Evolutionary conservation across 2,888 invertebrate genomes (phyloP).

Genomic region (Polydrusus cervinus): DNA sequence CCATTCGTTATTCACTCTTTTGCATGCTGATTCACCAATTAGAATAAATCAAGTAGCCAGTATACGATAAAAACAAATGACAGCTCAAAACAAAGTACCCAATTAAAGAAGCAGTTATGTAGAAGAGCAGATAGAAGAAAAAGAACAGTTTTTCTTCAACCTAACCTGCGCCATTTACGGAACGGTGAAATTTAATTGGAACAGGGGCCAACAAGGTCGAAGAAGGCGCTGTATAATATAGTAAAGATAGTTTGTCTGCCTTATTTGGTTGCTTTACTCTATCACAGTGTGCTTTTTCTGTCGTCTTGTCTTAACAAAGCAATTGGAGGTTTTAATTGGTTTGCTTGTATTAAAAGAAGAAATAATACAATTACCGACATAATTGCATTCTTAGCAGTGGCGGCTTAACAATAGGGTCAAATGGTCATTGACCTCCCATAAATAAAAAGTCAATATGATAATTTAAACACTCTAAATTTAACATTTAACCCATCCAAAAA

Average conservation of each 20-base stretch:
- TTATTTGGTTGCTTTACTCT: background rate
- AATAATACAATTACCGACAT: too few species aligned
- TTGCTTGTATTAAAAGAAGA: too few species aligned
- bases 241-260: slow-evolving; percentile 29
- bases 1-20: slow-evolving; percentile 50
- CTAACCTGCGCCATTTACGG: slow-evolving; percentile 45
- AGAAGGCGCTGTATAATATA: slow-evolving; percentile 37
- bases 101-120: slow-evolving; percentile 56
- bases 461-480: too few species aligned
- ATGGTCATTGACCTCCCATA: too few species aligned
- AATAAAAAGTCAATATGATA: too few species aligned
- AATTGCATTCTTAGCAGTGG: too few species aligned
- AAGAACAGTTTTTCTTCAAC: slow-evolving; percentile 41
- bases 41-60: slow-evolving; percentile 58
- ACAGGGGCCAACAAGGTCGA: slow-evolving; percentile 50
- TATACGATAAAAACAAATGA: slow-evolving; percentile 54
- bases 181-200: slow-evolving; percentile 48
- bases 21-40: slow-evolving; percentile 58
- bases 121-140: slow-evolving; percentile 38
- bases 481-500: too few species aligned
- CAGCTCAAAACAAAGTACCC: slow-evolving; percentile 59
- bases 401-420: too few species aligned
- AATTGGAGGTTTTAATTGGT: background rate
- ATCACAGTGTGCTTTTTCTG: background rate
- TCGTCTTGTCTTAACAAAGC: background rate